Evolutionary conservation across 2,888 invertebrate species (phyloP), one percentile per base, ranked within the genome.

Genomic region (Nomada flava): DNA sequence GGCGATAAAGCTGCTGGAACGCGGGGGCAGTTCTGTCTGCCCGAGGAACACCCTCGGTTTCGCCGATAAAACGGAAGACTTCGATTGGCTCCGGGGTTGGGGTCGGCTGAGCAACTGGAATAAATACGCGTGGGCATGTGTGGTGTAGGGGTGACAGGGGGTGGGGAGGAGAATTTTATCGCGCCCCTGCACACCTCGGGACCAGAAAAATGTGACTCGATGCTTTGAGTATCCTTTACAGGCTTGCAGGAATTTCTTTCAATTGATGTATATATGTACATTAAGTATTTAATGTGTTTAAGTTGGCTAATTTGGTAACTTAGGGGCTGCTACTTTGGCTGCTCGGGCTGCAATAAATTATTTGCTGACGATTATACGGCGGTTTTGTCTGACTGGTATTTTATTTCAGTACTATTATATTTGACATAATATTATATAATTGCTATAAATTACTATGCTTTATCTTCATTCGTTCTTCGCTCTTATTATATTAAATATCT

Each of bases 41-140:
- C 77, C 76, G 69, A 64, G 76, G 82, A 77, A 64, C 78, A 79
- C 78, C 76, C 79, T 83, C 85, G 86, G 84, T 86, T 85, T 86
- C 81, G 15, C 74, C 86, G 86, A 88, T 90, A 86, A 87, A 89
- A 85, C 79, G 82, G 86, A 75, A 84, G 88, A 68, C 82, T 89
- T 89, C 87, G 90, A 90, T 90, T 90, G 90, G 89, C 79, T 79
- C 72, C 10, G 53, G 72, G 70, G 65, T 65, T 59, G 62, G 69
- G 72, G 63, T 55, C 59, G 55, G 44, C 53, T 57, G 70, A 44
- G 55, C 62, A 26, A 59, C 73, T 29, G 73, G 70, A 69, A 76
- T 70, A 83, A 64, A 69, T 82, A 79, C 65, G 20, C 75, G 78
- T 20, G 60, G 62, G 55, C 60, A 74, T 70, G 80, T 71, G 62